Conservation (phyloP, 2,888 invertebrate genomes). For the Oscheius myriophilus region DNA sequence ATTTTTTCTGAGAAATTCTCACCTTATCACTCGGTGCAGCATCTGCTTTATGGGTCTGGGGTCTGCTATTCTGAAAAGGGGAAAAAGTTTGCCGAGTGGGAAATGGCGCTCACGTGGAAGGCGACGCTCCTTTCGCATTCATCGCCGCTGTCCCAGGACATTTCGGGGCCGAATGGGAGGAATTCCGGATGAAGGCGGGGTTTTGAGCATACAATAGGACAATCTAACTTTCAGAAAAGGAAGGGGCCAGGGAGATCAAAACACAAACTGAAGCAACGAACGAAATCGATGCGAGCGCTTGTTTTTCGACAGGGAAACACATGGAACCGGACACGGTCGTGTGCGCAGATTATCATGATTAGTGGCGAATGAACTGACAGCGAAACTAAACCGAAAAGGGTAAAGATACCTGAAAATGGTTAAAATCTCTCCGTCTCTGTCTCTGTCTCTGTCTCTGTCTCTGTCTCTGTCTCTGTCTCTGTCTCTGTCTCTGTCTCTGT, state of each 20-base stretch:
- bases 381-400: background rate
- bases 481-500: conserved; percentile 32
- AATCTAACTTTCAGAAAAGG: too few relatives aligned
- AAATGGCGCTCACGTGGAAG: background rate
- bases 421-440: conserved; percentile 7
- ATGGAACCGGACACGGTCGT: too few relatives aligned
- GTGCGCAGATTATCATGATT: too few relatives aligned
- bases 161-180: background rate
- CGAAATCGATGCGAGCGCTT: too few relatives aligned
- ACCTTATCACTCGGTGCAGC: conserved; percentile 20
- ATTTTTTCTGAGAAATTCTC: background rate
- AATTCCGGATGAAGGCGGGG: background rate
- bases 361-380: too few relatives aligned
- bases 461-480: conserved; percentile 31
- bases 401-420: too few relatives aligned
- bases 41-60: background rate
- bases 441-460: conserved; percentile 31
- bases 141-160: conserved; percentile 24
- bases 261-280: too few relatives aligned
- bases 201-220: too few relatives aligned
- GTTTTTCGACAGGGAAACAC: too few relatives aligned
- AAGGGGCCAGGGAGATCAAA: too few relatives aligned
- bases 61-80: background rate
- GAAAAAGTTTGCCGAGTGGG: background rate
- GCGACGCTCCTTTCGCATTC: background rate